Percentiles rank a stretch among this genome's conserved stretches.
phyloP scores from a whole-genome alignment of 2,888 invertebrate genomes.

The Ormyrus pomaceus region DNA sequence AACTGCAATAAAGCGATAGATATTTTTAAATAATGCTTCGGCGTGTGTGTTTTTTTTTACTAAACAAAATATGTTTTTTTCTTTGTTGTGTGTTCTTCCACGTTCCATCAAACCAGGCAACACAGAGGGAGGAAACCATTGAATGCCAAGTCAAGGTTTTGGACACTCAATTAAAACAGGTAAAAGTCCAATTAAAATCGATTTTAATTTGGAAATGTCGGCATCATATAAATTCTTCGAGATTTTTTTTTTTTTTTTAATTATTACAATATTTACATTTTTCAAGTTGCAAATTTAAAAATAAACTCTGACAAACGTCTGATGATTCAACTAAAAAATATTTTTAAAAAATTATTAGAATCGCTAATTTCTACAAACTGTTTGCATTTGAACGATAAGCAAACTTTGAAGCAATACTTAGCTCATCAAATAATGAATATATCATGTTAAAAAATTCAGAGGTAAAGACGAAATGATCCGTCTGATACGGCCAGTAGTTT shows the following conservation, averaged over 20 bases:
- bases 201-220: too few relatives aligned
- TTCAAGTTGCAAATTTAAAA: background rate
- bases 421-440: slow-evolving; percentile 1
- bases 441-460: slow-evolving; percentile 9
- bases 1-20: slow-evolving; percentile 8
- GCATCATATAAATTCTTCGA: too few relatives aligned
- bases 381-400: too few relatives aligned
- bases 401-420: too few relatives aligned
- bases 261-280: background rate
- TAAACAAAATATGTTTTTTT: slow-evolving; percentile 64
- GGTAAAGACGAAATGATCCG: slow-evolving; percentile 21
- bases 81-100: slow-evolving; percentile 71
- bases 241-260: too few relatives aligned
- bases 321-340: background rate
- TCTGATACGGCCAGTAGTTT: slow-evolving; percentile 20
- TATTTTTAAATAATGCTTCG: slow-evolving; percentile 35
- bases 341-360: background rate
- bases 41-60: slow-evolving; percentile 52
- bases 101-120: slow-evolving; percentile 79
- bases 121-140: slow-evolving; percentile 96
- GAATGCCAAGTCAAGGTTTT: slow-evolving; percentile 93
- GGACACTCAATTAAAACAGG: slow-evolving; percentile 95
- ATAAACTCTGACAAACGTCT: background rate
- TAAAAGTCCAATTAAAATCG: slow-evolving; percentile 76
- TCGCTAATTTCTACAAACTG: too few relatives aligned